phyloP scores from a whole-genome alignment of 2,888 invertebrate genomes.

The Sinopyrophorus schimmeli region DNA sequence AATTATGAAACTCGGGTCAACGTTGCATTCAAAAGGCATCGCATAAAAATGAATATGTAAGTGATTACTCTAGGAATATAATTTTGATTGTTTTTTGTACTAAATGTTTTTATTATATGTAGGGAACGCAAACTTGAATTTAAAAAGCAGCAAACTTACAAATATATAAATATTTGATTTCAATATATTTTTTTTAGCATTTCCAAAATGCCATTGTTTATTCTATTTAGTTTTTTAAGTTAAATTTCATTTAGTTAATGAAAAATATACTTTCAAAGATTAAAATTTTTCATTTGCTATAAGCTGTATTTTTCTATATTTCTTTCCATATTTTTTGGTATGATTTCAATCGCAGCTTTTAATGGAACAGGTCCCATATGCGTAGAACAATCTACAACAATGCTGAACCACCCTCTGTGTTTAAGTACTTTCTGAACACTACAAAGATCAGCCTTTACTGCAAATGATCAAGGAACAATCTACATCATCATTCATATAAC shows the following conservation, averaged over 20 bases:
- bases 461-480: slow-evolving; percentile 51
- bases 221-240: too few relatives aligned
- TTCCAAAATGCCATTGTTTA: too few relatives aligned
- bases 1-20: slow-evolving; percentile 28
- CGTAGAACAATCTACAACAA: slow-evolving; percentile 32
- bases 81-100: slow-evolving; percentile 31
- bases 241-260: too few relatives aligned
- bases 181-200: too few relatives aligned
- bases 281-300: too few relatives aligned
- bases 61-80: slow-evolving; percentile 42
- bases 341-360: slow-evolving; percentile 20
- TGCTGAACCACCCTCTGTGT: slow-evolving; percentile 26
- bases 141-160: too few relatives aligned
- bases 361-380: slow-evolving; percentile 36
- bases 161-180: too few relatives aligned
- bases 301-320: too few relatives aligned
- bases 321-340: too few relatives aligned
- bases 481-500: slow-evolving; percentile 43
- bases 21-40: slow-evolving; percentile 27
- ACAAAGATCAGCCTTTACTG: slow-evolving; percentile 48
- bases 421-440: slow-evolving; percentile 40
- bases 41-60: slow-evolving; percentile 35
- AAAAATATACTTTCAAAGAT: too few relatives aligned
- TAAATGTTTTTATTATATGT: too few relatives aligned
- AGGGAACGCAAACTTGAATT: too few relatives aligned